Evolutionary conservation across 2,113 vertebrate species (phyloP), one percentile per base, ranked within the genome.

Genomic region (Myocastor coypus): DNA sequence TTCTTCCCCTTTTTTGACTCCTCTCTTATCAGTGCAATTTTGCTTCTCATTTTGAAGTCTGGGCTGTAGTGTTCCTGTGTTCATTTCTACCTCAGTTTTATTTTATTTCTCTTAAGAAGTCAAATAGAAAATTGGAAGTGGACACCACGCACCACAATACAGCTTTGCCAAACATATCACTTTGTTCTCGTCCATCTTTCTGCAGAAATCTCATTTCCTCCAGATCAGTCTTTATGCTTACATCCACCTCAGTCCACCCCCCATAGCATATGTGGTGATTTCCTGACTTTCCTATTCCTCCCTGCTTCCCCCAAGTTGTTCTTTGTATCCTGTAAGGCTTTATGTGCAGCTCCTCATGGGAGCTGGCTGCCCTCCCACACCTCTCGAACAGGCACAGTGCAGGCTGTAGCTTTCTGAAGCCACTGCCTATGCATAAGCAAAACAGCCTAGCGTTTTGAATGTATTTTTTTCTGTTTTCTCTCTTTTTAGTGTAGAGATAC

Each of bases 31-130:
- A 97, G 97, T 96, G 95, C 97, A 97, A 91, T 97, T 98, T 98
- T 96, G 96, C 96, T 98, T 98, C 98, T 98, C 97, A 92, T 98
- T 98, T 98, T 98, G 96, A 94, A 97, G 96, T 97, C 95, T 97
- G 94, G 95, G 97, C 97, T 98, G 98, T 98, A 98, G 97, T 98
- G 98, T 98, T 97, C 98, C 98, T 98, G 97, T 97, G 96, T 98
- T 99, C 99, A 98, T 99, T 99, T 99, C 99, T 99, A 99, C 99
- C 99, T 99, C 99, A 98, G 98, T 99, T 99, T 98, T 98, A 97
- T 99, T 99, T 97, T 59, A 34, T 98, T 99, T 99, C 98, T 99
- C 98, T 99, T 98, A 97, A 96, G 98, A 98, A 99, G 98, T 98
- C 98, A 98, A 99, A 98, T 98, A 98, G 97, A 94, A 97, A 97